phyloP scores from a whole-genome alignment of 2,888 invertebrate genomes.

The Chelonus formosanus region DNA sequence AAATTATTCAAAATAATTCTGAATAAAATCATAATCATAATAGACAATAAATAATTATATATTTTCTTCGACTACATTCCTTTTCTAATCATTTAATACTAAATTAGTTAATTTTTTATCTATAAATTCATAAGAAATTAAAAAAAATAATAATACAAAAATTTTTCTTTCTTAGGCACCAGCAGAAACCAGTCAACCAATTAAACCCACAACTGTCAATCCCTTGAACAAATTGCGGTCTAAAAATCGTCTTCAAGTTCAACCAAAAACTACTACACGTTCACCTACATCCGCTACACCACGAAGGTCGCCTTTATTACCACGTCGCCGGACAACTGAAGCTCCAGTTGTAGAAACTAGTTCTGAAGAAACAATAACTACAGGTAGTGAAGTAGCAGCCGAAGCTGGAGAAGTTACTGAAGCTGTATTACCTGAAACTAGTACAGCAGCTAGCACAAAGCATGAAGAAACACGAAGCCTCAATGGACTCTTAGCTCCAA shows the following conservation, averaged over 20 bases:
- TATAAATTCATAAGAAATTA: too few relatives aligned
- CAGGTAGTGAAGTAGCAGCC: constrained; percentile 36
- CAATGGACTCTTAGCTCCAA: constrained; percentile 73
- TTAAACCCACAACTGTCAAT: constrained; percentile 55
- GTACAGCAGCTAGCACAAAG: constrained; percentile 55
- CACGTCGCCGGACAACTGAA: constrained; percentile 58
- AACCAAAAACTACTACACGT: constrained; percentile 59
- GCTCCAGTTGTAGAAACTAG: constrained; percentile 48
- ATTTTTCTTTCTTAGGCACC: constrained; percentile 50
- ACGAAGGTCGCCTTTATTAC: constrained; percentile 57
- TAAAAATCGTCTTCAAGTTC: constrained; percentile 63
- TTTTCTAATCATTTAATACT: too few relatives aligned
- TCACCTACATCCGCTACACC: constrained; percentile 50
- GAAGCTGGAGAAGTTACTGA: constrained; percentile 49
- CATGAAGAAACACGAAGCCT: constrained; percentile 59
- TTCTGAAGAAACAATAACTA: constrained; percentile 43
- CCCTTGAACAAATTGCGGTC: constrained; percentile 64
- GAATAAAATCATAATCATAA: too few relatives aligned
- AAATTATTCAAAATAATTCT: too few relatives aligned
- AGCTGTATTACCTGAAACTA: constrained; percentile 47
- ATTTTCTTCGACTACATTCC: too few relatives aligned
- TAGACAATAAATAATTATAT: too few relatives aligned
- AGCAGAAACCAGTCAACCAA: constrained; percentile 55
- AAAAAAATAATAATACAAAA: too few relatives aligned
- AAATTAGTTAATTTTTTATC: too few relatives aligned